These are phyloP conservation scores for Acleris holmiana DNA, from an alignment of 2,888 invertebrate genomes.

Conservation along the genomic window DNA sequence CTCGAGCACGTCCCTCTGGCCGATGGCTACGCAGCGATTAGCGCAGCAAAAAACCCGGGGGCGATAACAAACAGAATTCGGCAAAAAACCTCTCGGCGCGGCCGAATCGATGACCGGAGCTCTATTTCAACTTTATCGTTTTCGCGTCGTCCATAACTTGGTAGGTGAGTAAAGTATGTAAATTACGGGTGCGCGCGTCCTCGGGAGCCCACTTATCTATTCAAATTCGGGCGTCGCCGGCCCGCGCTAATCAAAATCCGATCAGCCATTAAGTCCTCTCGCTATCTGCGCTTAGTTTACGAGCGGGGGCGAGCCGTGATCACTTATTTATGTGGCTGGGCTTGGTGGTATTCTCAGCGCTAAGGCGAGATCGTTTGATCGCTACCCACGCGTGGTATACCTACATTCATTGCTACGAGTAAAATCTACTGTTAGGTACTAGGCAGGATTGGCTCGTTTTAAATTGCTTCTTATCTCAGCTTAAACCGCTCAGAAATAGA, in stretches of 20 bases:
- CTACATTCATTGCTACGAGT: too few relatives aligned
- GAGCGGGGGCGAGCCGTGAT: slow-evolving; percentile 71
- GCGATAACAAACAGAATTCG: slow-evolving; percentile 75
- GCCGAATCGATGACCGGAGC: slow-evolving; percentile 78
- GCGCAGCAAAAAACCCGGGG: slow-evolving; percentile 57
- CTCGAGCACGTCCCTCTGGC: slow-evolving; percentile 10
- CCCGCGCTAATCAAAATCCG: slow-evolving; percentile 84
- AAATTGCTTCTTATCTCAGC: too few relatives aligned
- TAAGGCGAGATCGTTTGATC: too few relatives aligned
- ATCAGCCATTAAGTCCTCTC: slow-evolving; percentile 84
- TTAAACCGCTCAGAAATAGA: too few relatives aligned
- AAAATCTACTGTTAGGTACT: too few relatives aligned
- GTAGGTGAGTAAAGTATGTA: slow-evolving; percentile 81
- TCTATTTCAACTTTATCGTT: slow-evolving; percentile 83
- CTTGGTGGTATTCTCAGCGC: slow-evolving; percentile 34
- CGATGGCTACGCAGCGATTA: slow-evolving; percentile 26
- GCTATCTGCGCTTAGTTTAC: slow-evolving; percentile 84
- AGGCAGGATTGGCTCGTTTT: too few relatives aligned
- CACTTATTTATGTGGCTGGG: slow-evolving; percentile 81
- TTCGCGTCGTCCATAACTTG: slow-evolving; percentile 80
- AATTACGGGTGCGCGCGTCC: slow-evolving; percentile 82
- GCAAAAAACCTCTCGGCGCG: slow-evolving; percentile 73
- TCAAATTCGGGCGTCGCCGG: slow-evolving; percentile 83
- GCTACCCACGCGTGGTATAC: too few relatives aligned
- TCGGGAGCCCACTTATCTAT: slow-evolving; percentile 83